These are phyloP conservation scores for Melikaiella ostensackeni DNA, from an alignment of 2,888 invertebrate genomes.

Conservation along the genomic window DNA sequence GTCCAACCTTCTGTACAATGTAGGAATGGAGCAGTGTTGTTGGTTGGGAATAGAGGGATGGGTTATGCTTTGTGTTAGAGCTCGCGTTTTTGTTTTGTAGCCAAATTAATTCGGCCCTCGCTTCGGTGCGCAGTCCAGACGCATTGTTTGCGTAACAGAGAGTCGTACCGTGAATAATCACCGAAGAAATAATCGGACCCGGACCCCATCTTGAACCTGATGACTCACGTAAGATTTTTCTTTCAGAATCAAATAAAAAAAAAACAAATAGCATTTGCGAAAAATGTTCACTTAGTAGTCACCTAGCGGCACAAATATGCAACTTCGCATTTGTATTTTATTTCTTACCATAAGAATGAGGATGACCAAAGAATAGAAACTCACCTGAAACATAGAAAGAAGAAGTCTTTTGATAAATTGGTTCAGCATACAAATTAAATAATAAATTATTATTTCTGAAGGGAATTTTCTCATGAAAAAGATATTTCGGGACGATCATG, in stretches of 20 bases:
- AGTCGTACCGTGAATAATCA: slow-evolving; percentile 46
- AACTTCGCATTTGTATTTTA: neutral
- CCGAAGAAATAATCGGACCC: slow-evolving; percentile 23
- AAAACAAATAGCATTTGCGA: no score
- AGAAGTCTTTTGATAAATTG: neutral
- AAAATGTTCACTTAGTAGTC: no score
- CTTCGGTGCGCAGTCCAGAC: slow-evolving; percentile 34
- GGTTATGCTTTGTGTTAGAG: slow-evolving; percentile 39
- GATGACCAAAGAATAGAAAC: neutral
- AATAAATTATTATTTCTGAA: neutral
- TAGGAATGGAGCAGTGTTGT: neutral
- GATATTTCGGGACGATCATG: neutral
- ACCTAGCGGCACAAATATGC: neutral
- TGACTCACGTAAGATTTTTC: neutral
- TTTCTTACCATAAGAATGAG: neutral
- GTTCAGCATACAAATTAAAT: neutral
- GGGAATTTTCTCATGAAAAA: neutral
- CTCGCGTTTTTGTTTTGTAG: slow-evolving; percentile 58
- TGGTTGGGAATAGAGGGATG: slow-evolving; percentile 12
- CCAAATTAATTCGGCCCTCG: slow-evolving; percentile 52
- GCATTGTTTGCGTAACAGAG: slow-evolving; percentile 46
- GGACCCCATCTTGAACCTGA: slow-evolving; percentile 9
- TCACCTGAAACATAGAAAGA: slow-evolving; percentile 34
- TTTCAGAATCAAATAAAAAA: neutral
- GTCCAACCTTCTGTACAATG: neutral